A percentile compares a stretch with the other conserved stretches of the same genome.
phyloP scores from a whole-genome alignment of 2,888 invertebrate genomes.

The Rugalucina vietnamica region DNA sequence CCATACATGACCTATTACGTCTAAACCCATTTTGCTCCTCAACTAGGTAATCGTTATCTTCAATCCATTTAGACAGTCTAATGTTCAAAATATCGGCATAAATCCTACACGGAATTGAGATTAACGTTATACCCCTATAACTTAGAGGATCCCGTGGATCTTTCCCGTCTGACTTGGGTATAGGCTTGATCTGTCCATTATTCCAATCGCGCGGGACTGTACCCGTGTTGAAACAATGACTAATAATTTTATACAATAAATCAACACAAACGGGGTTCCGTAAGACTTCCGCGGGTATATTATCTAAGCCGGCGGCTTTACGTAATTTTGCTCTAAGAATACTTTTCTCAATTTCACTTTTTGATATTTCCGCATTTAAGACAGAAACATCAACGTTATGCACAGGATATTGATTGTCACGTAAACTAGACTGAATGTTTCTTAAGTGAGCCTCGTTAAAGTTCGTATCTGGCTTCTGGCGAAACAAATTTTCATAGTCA shows the following conservation, averaged over 20 bases:
- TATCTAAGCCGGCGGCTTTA: conserved; percentile 32
- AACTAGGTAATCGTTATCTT: too few relatives aligned
- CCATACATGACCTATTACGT: too few relatives aligned
- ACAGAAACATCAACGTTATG: not conserved
- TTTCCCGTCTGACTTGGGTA: too few relatives aligned
- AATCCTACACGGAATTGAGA: too few relatives aligned
- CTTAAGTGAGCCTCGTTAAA: not conserved
- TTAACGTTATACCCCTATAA: too few relatives aligned
- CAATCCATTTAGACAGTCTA: too few relatives aligned
- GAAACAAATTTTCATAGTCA: conserved; percentile 12
- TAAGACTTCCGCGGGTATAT: conserved; percentile 20
- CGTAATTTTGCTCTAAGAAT: not conserved
- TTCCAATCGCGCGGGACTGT: too few relatives aligned
- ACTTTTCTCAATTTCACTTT: conserved; percentile 11
- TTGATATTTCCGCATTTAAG: conserved; percentile 14
- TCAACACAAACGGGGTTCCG: not conserved
- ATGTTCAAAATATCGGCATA: too few relatives aligned
- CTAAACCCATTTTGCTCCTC: too few relatives aligned
- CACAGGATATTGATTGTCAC: not conserved
- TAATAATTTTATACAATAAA: not conserved
- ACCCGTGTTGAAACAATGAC: not conserved
- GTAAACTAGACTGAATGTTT: not conserved
- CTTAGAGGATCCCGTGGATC: too few relatives aligned
- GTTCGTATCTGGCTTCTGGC: not conserved
- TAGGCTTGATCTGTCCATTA: too few relatives aligned